A percentile compares a stretch with the other conserved stretches of the same genome.
Evolutionary conservation across 1,140 invertebrate genomes (phyloP).

Genomic region (Agrilus planipennis): DNA sequence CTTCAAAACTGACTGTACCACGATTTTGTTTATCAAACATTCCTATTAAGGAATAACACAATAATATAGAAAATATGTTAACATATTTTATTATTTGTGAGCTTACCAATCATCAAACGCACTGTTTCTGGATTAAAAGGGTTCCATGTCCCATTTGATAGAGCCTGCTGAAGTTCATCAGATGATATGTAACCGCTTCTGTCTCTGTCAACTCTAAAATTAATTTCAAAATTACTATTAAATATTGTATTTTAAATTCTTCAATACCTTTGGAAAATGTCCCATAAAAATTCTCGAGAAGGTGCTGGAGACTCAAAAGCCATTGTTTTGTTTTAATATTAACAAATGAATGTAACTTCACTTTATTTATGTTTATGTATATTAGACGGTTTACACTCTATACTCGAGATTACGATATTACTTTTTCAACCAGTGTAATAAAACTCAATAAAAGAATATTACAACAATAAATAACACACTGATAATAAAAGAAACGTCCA

Average conservation of each 20-base stretch:
- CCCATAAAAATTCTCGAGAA: slow-evolving; percentile 69
- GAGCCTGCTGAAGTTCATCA: slow-evolving; percentile 75
- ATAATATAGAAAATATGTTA: neutral
- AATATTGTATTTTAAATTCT: neutral
- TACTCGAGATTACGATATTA: too few species aligned
- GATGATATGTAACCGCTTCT: slow-evolving; percentile 71
- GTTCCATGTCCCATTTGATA: slow-evolving; percentile 92
- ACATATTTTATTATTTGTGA: slow-evolving; percentile 18
- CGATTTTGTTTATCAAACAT: slow-evolving; percentile 88
- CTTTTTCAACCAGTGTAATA: too few species aligned
- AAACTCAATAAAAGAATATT: too few species aligned
- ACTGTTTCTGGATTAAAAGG: slow-evolving; percentile 96
- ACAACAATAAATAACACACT: too few species aligned
- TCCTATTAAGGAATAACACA: slow-evolving; percentile 40
- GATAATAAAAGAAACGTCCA: too few species aligned
- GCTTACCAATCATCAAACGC: slow-evolving; percentile 60
- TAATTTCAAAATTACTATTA: slow-evolving; percentile 1
- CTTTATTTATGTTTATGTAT: too few species aligned
- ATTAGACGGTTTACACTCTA: too few species aligned
- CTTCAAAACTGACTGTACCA: slow-evolving; percentile 82
- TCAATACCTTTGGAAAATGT: slow-evolving; percentile 63
- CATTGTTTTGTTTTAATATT: too few species aligned
- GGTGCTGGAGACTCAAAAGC: too few species aligned
- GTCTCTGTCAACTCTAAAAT: slow-evolving; percentile 75
- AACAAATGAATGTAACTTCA: too few species aligned